These are phyloP conservation scores for Helicoverpa assulta DNA, from an alignment of 2,888 invertebrate genomes.

Conservation along the genomic window DNA sequence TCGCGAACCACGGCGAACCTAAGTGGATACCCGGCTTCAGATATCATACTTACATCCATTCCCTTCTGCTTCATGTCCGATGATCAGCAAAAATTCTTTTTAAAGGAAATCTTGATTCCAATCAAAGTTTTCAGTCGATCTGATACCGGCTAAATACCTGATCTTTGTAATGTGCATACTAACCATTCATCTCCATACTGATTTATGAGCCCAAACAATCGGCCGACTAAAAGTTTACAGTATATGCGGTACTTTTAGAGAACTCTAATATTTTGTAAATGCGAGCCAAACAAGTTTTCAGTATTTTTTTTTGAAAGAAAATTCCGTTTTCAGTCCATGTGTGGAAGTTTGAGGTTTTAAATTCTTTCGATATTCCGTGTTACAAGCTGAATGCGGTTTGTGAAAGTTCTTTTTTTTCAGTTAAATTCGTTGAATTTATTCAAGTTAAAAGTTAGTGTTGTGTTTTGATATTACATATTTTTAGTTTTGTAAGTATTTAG, in stretches of 20 bases:
- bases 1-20: too few species aligned
- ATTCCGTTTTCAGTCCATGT: constrained; percentile 34
- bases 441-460: constrained; percentile 22
- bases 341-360: constrained; percentile 35
- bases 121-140: too few species aligned
- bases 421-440: constrained; percentile 23
- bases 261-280: constrained; percentile 41
- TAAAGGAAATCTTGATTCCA: too few species aligned
- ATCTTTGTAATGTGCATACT: too few species aligned
- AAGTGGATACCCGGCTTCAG: too few species aligned
- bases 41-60: too few species aligned
- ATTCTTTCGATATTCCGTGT: constrained; percentile 48
- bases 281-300: constrained; percentile 18
- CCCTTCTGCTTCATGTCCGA: too few species aligned
- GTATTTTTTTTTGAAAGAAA: constrained; percentile 36
- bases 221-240: too few species aligned
- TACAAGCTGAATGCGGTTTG: constrained; percentile 1
- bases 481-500: neutral
- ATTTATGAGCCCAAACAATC: too few species aligned
- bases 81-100: too few species aligned
- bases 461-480: constrained; percentile 5
- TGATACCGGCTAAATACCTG: too few species aligned
- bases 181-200: too few species aligned
- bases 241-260: neutral
- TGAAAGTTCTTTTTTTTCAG: constrained; percentile 6